Evolutionary conservation across 2,797 vertebrate species (phyloP).

Genomic region (Prunella strophiata): DNA sequence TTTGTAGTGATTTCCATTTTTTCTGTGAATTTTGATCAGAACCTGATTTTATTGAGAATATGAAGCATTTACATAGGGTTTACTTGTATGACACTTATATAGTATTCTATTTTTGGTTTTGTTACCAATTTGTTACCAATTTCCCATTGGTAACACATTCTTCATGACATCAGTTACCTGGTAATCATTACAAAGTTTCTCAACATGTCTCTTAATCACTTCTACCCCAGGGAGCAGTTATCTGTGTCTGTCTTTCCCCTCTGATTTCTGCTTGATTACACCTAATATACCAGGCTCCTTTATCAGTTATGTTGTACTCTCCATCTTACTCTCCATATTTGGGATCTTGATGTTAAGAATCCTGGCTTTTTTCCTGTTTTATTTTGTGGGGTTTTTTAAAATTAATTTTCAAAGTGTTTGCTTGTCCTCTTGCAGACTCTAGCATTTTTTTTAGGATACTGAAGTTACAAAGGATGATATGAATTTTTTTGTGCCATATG

Average conservation of each 20-base stretch:
- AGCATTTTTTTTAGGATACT: neutral
- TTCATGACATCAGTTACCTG: neutral
- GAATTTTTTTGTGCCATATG: neutral
- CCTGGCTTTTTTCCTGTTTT: neutral
- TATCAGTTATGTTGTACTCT: neutral
- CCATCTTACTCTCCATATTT: neutral
- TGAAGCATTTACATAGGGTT: neutral
- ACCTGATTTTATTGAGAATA: neutral
- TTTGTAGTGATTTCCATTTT: neutral
- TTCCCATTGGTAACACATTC: neutral
- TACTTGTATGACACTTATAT: neutral
- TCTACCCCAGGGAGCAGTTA: neutral
- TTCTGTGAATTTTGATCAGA: neutral
- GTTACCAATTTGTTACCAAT: too few relatives aligned
- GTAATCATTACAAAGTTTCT: neutral
- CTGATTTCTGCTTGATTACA: neutral
- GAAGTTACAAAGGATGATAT: neutral
- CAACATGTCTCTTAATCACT: neutral
- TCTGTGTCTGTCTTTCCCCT: neutral
- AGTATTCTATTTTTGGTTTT: neutral
- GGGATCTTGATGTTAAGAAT: neutral
- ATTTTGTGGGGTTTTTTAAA: accelerated
- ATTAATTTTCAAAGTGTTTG: neutral
- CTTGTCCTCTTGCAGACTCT: neutral
- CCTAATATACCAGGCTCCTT: neutral